Evolutionary conservation across 1,140 invertebrate genomes (phyloP), one percentile per base, ranked within the genome.

Genomic region (Telenomus remus): DNA sequence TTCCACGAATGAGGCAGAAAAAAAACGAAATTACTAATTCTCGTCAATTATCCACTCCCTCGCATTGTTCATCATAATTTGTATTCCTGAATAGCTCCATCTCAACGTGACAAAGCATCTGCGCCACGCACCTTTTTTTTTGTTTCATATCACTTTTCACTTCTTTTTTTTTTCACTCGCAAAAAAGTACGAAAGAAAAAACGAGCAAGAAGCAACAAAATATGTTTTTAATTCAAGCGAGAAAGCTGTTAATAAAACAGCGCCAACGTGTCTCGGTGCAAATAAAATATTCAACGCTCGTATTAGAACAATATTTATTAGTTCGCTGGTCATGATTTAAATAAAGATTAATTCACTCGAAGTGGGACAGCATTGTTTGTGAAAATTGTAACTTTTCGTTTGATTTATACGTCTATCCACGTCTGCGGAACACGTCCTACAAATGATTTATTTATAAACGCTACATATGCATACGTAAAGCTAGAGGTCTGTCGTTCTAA

Each of bases 361-460:
- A 16, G 15, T 16, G 14, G 10, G 15, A 59, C 34, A 12, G 53
- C 16, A 43, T 19, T 11, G 35, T 64, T 15, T 50, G 19, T 59
- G 44, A 33, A 60, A 69, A 59, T 59, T 19, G 33, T 27, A 59
- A 53, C 27, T 69, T 69, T 51, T 39, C 16, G 14, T 47, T 59
- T 54, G 55, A 59, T 69, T 69, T 59, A 69, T 44, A 53, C 33
- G 53, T 48, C 53, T n/a, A 34, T 13, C 53, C 34, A 42, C 42
- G 43, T 39, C 49, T 13, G 35, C 42, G 33, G 13, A 53, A 42
- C 47, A 47, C 49, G 43, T 46, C 15, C 49, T 66, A 42, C 55
- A 46, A 68, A 68, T 53, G 64, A 68, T 68, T 68, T 68, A 68
- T 49, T 42, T 47, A 37, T 39, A 51, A 11, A 65, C 55, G 12